Percentiles rank a stretch among this genome's conserved stretches.
phyloP scores from a whole-genome alignment of 2,888 invertebrate genomes.

The Seladonia tumulorum region DNA sequence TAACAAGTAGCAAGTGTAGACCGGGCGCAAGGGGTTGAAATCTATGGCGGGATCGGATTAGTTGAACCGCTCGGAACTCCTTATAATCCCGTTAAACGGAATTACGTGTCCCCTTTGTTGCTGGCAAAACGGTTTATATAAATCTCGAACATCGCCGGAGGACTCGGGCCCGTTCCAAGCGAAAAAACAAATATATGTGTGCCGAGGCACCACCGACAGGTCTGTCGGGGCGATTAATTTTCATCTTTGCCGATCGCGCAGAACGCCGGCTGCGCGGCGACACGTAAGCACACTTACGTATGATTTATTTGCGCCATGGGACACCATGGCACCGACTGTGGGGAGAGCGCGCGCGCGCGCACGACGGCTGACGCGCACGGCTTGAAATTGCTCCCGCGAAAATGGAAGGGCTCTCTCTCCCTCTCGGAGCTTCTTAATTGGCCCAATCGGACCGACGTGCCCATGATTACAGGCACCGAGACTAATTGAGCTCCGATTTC shows the following conservation, averaged over 20 bases:
- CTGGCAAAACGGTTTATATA: slow-evolving; percentile 6
- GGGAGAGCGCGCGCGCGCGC: slow-evolving; percentile 64
- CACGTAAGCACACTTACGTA: slow-evolving; percentile 58
- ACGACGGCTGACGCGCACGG: slow-evolving; percentile 57
- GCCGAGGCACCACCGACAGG: neutral
- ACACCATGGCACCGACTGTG: slow-evolving; percentile 67
- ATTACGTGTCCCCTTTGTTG: neutral
- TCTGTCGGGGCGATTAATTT: slow-evolving; percentile 43
- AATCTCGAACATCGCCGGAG: neutral
- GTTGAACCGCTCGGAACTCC: neutral
- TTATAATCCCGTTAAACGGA: slow-evolving; percentile 16
- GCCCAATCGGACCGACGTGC: slow-evolving; percentile 51
- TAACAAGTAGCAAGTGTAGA: slow-evolving; percentile 4
- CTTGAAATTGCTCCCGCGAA: slow-evolving; percentile 69
- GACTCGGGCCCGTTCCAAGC: neutral
- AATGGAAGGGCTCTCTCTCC: slow-evolving; percentile 58
- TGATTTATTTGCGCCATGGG: slow-evolving; percentile 80
- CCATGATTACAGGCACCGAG: slow-evolving; percentile 45
- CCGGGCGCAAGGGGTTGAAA: neutral
- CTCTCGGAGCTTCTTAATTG: slow-evolving; percentile 67
- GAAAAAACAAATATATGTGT: neutral
- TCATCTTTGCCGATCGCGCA: slow-evolving; percentile 28
- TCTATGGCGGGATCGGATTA: slow-evolving; percentile 6
- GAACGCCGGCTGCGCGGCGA: slow-evolving; percentile 38
- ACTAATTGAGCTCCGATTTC: slow-evolving; percentile 20